Percentiles rank a stretch among this genome's conserved stretches.
Evolutionary conservation across 2,888 invertebrate species (phyloP).

Genomic region (Hypena proboscidalis): DNA sequence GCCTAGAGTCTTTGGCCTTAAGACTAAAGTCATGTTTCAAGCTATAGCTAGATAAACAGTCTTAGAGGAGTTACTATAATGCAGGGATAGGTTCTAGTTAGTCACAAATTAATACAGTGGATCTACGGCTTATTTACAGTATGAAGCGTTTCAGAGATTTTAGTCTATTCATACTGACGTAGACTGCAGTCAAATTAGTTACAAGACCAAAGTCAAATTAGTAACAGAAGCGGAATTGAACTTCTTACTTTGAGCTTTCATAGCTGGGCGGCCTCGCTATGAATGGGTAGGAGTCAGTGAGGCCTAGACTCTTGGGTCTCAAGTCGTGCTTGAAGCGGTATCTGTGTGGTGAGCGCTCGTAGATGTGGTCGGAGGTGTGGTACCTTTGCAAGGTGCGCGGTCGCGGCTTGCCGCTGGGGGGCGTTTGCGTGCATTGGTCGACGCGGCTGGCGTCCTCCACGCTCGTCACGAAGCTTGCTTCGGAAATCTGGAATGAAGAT

Average conservation of each 20-base stretch:
- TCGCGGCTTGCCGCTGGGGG: constrained; percentile 72
- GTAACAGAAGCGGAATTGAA: constrained; percentile 41
- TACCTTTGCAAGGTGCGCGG: constrained; percentile 83
- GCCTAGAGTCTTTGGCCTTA: no score
- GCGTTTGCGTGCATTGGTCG: constrained; percentile 81
- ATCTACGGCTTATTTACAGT: no score
- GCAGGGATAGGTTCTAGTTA: no score
- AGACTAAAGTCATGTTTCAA: no score
- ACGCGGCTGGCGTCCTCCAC: constrained; percentile 71
- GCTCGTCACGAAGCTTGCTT: constrained; percentile 80
- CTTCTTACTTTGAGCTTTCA: constrained; percentile 73
- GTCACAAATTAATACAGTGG: no score
- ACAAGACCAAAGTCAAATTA: constrained; percentile 32
- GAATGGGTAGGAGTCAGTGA: constrained; percentile 73
- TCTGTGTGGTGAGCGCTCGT: constrained; percentile 63
- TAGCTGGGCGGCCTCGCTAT: constrained; percentile 73
- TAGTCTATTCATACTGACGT: no score
- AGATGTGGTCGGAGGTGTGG: constrained; percentile 82
- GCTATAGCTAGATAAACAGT: no score
- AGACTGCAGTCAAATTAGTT: neutral
- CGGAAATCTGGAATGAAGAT: constrained; percentile 77
- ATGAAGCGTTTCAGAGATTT: no score
- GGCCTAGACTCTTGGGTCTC: constrained; percentile 69
- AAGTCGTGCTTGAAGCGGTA: constrained; percentile 57
- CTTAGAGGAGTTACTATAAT: no score